These are phyloP conservation scores for Papilio machaon DNA, from an alignment of 1,140 invertebrate genomes.

Conservation along the genomic window DNA sequence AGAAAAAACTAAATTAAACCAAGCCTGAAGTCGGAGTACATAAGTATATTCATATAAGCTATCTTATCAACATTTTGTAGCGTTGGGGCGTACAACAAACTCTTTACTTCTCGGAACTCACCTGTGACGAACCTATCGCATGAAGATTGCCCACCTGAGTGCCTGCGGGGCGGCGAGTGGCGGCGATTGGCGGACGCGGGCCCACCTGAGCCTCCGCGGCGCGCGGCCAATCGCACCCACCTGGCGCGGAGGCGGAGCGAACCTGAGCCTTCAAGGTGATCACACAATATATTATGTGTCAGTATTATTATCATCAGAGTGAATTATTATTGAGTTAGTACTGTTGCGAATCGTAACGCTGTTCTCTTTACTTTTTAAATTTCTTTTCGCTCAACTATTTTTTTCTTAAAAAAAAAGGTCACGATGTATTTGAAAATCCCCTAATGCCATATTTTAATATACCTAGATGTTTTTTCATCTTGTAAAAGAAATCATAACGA, in stretches of 20 bases:
- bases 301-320: neutral
- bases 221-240: neutral
- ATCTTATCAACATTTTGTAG: neutral
- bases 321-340: neutral
- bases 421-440: too few species aligned
- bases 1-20: too few species aligned
- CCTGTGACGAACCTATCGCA: constrained; percentile 3
- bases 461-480: neutral
- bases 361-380: neutral
- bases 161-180: neutral
- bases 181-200: neutral
- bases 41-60: neutral
- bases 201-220: neutral
- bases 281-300: neutral
- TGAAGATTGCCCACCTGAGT: neutral
- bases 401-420: neutral
- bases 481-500: neutral
- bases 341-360: neutral
- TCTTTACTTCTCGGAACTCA: constrained; percentile 1
- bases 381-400: neutral
- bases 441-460: too few species aligned
- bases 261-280: neutral
- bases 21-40: neutral
- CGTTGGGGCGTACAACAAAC: neutral
- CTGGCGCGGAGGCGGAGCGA: constrained; percentile 7